A percentile compares a stretch with the other conserved stretches of the same genome.
phyloP scores from a whole-genome alignment of 2,113 vertebrate genomes.

The Taxidea taxus region DNA sequence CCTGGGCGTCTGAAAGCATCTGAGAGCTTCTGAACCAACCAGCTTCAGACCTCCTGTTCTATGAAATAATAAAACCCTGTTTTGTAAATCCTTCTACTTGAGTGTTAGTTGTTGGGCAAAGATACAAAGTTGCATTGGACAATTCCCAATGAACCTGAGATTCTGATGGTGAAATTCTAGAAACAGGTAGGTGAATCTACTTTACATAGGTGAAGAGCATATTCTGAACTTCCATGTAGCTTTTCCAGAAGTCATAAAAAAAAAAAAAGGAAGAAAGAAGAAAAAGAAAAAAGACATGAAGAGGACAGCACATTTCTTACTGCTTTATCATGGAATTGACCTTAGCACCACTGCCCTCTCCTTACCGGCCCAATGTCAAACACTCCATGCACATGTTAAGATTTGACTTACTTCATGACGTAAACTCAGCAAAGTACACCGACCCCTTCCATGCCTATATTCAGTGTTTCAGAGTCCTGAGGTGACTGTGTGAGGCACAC shows the following conservation, averaged over 20 bases:
- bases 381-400: rapidly evolving
- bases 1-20: background rate
- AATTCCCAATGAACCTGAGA: background rate
- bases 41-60: rapidly evolving
- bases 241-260: background rate
- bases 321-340: background rate
- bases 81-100: background rate
- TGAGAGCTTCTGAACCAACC: background rate
- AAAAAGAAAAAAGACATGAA: background rate
- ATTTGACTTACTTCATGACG: background rate
- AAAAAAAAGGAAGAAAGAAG: too few relatives aligned
- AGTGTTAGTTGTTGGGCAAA: background rate
- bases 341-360: rapidly evolving
- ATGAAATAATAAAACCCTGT: too few relatives aligned
- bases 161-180: background rate
- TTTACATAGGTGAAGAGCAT: background rate
- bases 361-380: background rate
- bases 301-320: background rate
- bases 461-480: background rate
- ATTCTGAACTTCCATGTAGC: background rate
- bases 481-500: background rate
- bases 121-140: rapidly evolving
- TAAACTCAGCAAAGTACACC: too few relatives aligned
- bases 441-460: background rate
- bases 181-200: background rate